Base-by-base conservation (phyloP, 1,140 invertebrate genomes). In the Drosophila malerkotliana region DNA sequence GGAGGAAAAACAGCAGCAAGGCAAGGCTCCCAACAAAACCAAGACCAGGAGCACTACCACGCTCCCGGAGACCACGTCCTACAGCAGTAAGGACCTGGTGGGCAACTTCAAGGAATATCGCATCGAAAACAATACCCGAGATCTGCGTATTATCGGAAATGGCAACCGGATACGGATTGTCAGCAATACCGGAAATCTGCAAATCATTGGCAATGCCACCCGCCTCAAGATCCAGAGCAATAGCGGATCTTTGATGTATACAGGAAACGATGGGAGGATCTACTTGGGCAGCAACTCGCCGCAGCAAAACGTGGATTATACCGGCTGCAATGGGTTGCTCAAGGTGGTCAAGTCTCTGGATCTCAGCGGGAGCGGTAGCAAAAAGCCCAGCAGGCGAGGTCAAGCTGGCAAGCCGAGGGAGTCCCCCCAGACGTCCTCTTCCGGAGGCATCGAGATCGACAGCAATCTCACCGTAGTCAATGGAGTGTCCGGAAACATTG, bases 101-200 rank as follows among this genome's bases (percentile, higher is more conserved):
- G 90, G 90, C 26, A 91, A 91, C 24, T 83, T 75, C 67, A 91
- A 91, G 54, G 90, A 91, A 51, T 90, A 87, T 24, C 90, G 81
- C 48, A 90, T 91, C 14, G 90, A 91, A 54, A 74, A 77, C 39
- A 91, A 91, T 53, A 21, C 66, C 6, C 54, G 71, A 3, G 77
- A 91, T 49, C 39, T 91, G 18, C 77, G 90, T 24, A 90, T 91
- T 15, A 89, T 91, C 15, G 90, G 90, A 4, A 91, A 91, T 37
- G 68, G 84, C 18, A 91, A 91, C 72, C 79, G 84, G 2, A 72
- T 91, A 60, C 74, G 90, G 10, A 90, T 91, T 21, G 54, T 72
- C 3, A 66, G 53, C 5, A 91, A 91, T 48, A 48, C 68, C 4
- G 90, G 87, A 7, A 79, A 48, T 8, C 49, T 91, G 21, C 74